These are phyloP conservation scores for Ooceraea biroi DNA, from an alignment of 1,140 invertebrate genomes.

Conservation along the genomic window DNA sequence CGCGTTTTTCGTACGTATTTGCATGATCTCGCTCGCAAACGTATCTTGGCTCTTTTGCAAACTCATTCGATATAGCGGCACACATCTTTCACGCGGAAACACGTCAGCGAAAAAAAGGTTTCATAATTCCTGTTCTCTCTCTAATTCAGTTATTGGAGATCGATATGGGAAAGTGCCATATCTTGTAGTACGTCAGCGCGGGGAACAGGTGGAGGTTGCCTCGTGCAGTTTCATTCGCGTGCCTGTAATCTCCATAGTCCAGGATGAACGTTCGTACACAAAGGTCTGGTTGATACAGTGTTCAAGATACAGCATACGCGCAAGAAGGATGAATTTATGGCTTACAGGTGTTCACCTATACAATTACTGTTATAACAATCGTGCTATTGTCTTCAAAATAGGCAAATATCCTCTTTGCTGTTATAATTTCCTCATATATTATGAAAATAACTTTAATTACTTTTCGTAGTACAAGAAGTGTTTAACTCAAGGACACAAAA, in stretches of 20 bases:
- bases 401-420: background rate
- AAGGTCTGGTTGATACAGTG: background rate
- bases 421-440: background rate
- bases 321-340: conserved; percentile 21
- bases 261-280: background rate
- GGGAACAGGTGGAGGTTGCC: conserved; percentile 27
- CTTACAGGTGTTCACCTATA: conserved; percentile 5
- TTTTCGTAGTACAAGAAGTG: background rate
- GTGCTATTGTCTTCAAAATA: background rate
- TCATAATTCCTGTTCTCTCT: conserved; percentile 23
- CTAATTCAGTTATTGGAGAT: conserved; percentile 32
- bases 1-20: conserved; percentile 49
- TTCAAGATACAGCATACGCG: conserved; percentile 1
- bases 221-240: conserved; percentile 32
- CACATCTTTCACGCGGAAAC: conserved; percentile 50
- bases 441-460: background rate
- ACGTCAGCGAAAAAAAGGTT: conserved; percentile 42
- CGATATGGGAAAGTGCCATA: conserved; percentile 32
- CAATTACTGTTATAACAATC: conserved; percentile 1
- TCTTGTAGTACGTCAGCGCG: conserved; percentile 35
- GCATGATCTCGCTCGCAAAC: conserved; percentile 65
- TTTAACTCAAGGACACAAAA: background rate
- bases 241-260: conserved; percentile 7
- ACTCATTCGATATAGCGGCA: conserved; percentile 24
- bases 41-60: conserved; percentile 71